Evolutionary conservation across 1,140 invertebrate species (phyloP).

Genomic region (Trichonephila inaurata): DNA sequence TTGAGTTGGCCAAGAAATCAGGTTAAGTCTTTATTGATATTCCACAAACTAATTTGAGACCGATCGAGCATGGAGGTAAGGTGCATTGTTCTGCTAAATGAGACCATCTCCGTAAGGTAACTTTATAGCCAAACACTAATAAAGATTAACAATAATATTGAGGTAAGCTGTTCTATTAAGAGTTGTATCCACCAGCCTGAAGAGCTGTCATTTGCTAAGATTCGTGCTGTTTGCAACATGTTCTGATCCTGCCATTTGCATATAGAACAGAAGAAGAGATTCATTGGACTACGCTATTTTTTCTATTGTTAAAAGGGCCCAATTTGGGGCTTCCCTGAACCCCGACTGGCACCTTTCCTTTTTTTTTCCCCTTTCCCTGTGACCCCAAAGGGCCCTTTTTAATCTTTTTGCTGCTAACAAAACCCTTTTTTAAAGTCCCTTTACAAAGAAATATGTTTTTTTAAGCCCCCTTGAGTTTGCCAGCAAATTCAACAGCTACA

Average conservation of each 20-base stretch:
- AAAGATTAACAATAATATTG: neutral
- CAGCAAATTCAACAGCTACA: too few species aligned
- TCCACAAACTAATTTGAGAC: neutral
- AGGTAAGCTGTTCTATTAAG: neutral
- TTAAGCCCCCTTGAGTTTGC: too few species aligned
- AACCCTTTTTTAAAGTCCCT: too few species aligned
- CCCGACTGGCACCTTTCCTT: neutral
- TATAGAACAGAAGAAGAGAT: neutral
- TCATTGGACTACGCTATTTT: neutral
- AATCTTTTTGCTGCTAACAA: too few species aligned
- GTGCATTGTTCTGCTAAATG: neutral
- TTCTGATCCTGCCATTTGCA: neutral
- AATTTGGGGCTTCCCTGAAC: neutral
- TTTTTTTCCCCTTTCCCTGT: too few species aligned
- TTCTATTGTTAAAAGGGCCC: neutral
- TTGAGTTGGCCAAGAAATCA: neutral
- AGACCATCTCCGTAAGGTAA: neutral
- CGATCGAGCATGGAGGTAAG: neutral
- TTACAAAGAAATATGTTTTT: too few species aligned
- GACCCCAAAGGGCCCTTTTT: too few species aligned
- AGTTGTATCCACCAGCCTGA: neutral
- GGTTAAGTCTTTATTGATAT: neutral
- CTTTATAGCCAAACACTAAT: neutral
- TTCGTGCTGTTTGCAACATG: neutral
- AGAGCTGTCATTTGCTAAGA: neutral